Base-by-base conservation (phyloP, 2,888 invertebrate species). In the Drosophila acutilabella region DNA sequence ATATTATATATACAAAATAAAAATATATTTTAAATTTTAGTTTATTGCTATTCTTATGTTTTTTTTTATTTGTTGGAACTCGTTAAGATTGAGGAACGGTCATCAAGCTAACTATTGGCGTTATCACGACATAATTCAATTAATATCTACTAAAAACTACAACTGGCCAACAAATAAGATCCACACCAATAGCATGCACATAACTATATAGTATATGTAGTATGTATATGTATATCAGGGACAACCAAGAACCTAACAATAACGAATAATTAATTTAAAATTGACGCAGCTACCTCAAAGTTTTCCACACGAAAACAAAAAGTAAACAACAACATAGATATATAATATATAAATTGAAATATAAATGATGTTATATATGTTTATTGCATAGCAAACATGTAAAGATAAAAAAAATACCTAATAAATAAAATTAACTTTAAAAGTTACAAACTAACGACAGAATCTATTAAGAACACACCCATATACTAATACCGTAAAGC, bases 301-400 rank as follows among this genome's bases (percentile, higher is more conserved):
- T 82, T 86, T 81, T 81, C 74, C 14, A 16, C 62, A 30, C 23
- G 80, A 82, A 68, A 80, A 66, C 67, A 57, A 78, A 68, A 60
- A 64, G 74, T 66, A 66, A 81, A 66, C 41, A 71, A 78, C 52
- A 53, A 71, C 58, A 59, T 59, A 42, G 62, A 78, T 67, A 30
- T 6, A 30, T 30, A 30, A 30, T 36, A 11, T 36, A 48, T 53
- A 45, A 54, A 71, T 65, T 54, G 48, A 61, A 61, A 56, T 53
- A 68, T 53, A 47, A 52, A 64, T 65, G 48, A 71, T 69, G 77
- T 77, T 71, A 75, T 67, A 81, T 78, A 83, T 87, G 84, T 82
- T 81, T 81, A 86, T 81, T 81, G 81, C 81, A 81, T 84, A 87
- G 88, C 85, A 82, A 87, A 81, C 52, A 68, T 87, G 79, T 84